Evolutionary conservation across 2,797 vertebrate genomes (phyloP).

Genomic region (Thripadectes ignobilis): DNA sequence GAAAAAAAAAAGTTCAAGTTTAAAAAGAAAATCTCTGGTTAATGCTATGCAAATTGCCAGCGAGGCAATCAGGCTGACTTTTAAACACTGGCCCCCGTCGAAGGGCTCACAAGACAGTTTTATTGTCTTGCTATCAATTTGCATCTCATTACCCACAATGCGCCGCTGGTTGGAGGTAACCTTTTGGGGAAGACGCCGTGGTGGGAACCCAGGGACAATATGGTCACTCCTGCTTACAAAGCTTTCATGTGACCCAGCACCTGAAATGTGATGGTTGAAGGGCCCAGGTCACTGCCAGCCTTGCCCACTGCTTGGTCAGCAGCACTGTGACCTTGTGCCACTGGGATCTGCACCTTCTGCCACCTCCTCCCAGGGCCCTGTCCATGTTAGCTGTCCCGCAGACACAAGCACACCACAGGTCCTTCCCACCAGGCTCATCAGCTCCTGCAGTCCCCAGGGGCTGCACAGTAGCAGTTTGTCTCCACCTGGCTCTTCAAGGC

Average conservation of each 20-base stretch:
- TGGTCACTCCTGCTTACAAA: neutral
- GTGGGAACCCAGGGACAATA: neutral
- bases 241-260: neutral
- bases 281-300: neutral
- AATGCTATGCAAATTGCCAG: conserved; percentile 84
- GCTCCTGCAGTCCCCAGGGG: neutral
- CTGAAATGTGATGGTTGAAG: fast-evolving
- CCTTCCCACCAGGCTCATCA: fast-evolving
- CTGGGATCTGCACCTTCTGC: neutral
- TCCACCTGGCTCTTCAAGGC: fast-evolving
- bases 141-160: conserved; percentile 83
- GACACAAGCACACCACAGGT: fast-evolving
- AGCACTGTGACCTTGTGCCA: neutral
- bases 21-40: conserved; percentile 75
- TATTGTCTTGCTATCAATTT: conserved; percentile 82
- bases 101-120: conserved; percentile 72
- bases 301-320: neutral
- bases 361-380: neutral
- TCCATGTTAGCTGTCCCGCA: fast-evolving
- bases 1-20: conserved; percentile 60
- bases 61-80: conserved; percentile 82
- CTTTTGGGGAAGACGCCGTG: neutral
- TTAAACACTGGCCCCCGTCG: conserved; percentile 73
- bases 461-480: fast-evolving
- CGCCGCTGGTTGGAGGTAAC: conserved; percentile 61